These are phyloP conservation scores for Cotesia congregata DNA, from an alignment of 2,888 invertebrate species.

Conservation along the genomic window DNA sequence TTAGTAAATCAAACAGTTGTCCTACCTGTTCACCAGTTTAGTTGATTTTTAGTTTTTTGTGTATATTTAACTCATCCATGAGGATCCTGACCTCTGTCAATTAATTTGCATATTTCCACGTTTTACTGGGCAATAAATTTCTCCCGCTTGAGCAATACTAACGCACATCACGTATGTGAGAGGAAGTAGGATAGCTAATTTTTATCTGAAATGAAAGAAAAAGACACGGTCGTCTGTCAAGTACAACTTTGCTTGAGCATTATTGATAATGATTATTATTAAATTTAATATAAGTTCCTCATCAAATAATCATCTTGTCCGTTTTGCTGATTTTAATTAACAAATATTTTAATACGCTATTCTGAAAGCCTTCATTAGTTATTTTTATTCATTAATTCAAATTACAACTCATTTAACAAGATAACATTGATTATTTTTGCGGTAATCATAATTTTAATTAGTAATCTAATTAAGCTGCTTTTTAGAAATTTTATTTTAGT, in stretches of 20 bases:
- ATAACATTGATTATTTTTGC: too few relatives aligned
- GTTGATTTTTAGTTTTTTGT: slow-evolving; percentile 24
- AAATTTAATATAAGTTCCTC: too few relatives aligned
- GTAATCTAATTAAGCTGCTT: too few relatives aligned
- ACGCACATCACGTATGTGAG: slow-evolving; percentile 53
- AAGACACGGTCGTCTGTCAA: slow-evolving; percentile 41
- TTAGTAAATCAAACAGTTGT: slow-evolving; percentile 46
- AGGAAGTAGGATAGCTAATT: slow-evolving; percentile 30
- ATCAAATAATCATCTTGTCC: too few relatives aligned
- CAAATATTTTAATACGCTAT: too few relatives aligned
- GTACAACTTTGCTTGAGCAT: not conserved
- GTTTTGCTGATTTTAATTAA: too few relatives aligned
- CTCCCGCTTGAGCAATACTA: slow-evolving; percentile 64
- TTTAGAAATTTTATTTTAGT: too few relatives aligned
- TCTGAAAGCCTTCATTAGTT: too few relatives aligned
- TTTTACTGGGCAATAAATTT: slow-evolving; percentile 66
- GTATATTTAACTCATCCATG: slow-evolving; percentile 49
- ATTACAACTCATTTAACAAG: too few relatives aligned
- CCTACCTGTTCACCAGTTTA: slow-evolving; percentile 21
- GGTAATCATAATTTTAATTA: too few relatives aligned
- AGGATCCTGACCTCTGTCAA: slow-evolving; percentile 66
- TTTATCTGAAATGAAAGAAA: slow-evolving; percentile 38
- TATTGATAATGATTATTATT: not conserved
- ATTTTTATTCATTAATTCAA: too few relatives aligned
- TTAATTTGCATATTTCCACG: slow-evolving; percentile 66